Evolutionary conservation across 2,113 vertebrate genomes (phyloP).

Genomic region (Anarhynchus alexandrinus): DNA sequence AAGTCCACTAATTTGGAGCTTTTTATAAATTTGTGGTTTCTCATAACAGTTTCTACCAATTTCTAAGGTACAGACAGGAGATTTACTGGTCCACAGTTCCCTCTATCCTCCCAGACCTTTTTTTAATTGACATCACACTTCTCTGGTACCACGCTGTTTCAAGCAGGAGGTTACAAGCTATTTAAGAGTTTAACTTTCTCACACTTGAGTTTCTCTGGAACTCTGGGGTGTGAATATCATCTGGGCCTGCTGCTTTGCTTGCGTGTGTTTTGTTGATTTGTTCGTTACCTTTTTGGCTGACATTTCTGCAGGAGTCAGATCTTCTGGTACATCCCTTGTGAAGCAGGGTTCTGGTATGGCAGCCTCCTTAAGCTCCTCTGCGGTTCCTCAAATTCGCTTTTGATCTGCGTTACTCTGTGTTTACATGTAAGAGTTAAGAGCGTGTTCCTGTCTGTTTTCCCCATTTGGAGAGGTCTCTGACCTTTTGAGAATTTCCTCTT

Average conservation of each 20-base stretch:
- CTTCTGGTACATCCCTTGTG: not conserved
- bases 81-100: not conserved
- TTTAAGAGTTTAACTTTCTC: slow-evolving; percentile 9
- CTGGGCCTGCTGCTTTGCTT: not conserved
- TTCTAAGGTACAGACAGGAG: not conserved
- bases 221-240: not conserved
- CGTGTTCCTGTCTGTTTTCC: not conserved
- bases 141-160: not conserved
- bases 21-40: not conserved
- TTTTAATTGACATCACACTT: not conserved
- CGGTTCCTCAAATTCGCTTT: not conserved
- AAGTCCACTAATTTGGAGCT: not conserved
- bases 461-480: not conserved
- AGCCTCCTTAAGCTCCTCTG: not conserved
- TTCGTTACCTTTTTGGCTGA: not conserved
- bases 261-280: not conserved
- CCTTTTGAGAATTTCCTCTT: not conserved
- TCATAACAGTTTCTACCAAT: not conserved
- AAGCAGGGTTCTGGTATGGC: not conserved
- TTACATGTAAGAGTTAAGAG: not conserved
- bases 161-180: not conserved
- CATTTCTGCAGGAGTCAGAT: not conserved
- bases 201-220: not conserved
- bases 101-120: not conserved
- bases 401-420: not conserved